Evolutionary conservation across 2,888 invertebrate species (phyloP).

Genomic region (Pheosia tremula): DNA sequence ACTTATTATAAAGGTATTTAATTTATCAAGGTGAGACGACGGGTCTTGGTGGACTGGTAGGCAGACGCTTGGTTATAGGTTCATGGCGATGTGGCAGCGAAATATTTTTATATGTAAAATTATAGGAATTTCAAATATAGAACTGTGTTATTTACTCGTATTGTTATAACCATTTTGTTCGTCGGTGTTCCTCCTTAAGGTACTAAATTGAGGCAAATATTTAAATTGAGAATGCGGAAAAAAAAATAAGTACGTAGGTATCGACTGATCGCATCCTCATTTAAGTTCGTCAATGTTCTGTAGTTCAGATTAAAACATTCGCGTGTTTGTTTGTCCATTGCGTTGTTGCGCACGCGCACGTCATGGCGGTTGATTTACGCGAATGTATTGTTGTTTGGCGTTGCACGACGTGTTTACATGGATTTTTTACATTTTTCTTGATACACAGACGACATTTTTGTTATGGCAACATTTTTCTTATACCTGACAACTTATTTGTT

Average conservation of each 20-base stretch:
- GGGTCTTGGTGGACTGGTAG: constrained; percentile 24
- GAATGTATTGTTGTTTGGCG: constrained; percentile 9
- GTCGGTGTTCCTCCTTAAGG: too few species aligned
- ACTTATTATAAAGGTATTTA: constrained; percentile 11
- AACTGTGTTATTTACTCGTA: too few species aligned
- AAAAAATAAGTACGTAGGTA: too few species aligned
- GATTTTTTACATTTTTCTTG: constrained; percentile 43
- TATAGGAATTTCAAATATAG: not conserved
- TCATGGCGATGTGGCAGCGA: constrained; percentile 18
- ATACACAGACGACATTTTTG: constrained; percentile 25
- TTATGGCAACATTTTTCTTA: not conserved
- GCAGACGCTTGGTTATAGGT: too few species aligned
- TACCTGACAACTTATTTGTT: too few species aligned
- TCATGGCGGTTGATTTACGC: constrained; percentile 8
- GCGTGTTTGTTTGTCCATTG: not conserved
- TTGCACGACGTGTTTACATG: constrained; percentile 37
- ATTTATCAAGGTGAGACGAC: constrained; percentile 33
- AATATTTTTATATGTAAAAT: constrained; percentile 39
- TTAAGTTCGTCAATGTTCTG: not conserved
- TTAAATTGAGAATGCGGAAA: not conserved
- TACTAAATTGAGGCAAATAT: too few species aligned
- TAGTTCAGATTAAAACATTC: constrained; percentile 4
- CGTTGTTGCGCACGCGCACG: constrained; percentile 1
- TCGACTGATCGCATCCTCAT: too few species aligned
- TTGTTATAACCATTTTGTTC: too few species aligned